These are phyloP conservation scores for Gobius niger DNA, from an alignment of 2,113 vertebrate genomes.

Conservation along the genomic window DNA sequence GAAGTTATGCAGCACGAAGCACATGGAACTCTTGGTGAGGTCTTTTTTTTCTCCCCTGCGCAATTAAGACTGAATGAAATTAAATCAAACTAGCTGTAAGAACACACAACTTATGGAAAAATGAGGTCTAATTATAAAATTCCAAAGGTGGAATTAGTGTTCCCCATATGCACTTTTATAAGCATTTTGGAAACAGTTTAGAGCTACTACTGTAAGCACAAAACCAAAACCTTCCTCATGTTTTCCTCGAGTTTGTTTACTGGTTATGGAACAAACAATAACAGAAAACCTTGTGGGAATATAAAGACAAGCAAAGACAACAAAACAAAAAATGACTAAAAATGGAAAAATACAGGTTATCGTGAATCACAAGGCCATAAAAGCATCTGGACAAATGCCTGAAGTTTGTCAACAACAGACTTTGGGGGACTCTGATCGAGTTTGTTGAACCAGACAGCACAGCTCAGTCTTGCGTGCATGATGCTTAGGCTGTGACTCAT, in stretches of 20 bases:
- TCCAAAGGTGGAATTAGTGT: neutral
- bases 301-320: neutral
- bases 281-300: neutral
- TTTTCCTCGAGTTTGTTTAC: neutral
- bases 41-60: conserved; percentile 25
- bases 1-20: conserved; percentile 33
- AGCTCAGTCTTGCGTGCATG: neutral
- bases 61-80: conserved; percentile 27
- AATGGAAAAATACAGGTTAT: too few relatives aligned
- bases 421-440: neutral
- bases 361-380: neutral
- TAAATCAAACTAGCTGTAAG: conserved; percentile 20
- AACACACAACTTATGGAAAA: neutral
- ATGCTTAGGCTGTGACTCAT: neutral
- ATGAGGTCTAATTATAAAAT: conserved; percentile 16
- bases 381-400: neutral
- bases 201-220: too few relatives aligned
- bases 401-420: conserved; percentile 8
- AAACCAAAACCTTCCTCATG: neutral
- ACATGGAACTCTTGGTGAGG: conserved; percentile 30
- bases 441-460: neutral
- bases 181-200: too few relatives aligned
- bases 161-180: too few relatives aligned
- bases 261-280: neutral
- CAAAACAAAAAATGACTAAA: neutral